Base-by-base conservation (phyloP, 2,888 invertebrate species). In the Diadegma fenestrale region DNA sequence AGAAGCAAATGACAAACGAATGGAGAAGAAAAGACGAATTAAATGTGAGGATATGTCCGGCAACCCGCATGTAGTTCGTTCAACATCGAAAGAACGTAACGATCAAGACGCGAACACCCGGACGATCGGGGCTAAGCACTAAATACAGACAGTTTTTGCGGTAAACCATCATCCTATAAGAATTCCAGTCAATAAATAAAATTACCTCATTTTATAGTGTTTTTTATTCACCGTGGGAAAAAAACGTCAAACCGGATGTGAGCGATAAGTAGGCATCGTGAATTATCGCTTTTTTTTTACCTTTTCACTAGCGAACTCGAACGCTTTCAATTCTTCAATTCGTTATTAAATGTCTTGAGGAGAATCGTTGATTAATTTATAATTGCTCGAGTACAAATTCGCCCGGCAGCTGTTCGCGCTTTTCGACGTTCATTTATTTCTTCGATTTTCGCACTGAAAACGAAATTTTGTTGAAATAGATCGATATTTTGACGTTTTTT, bases 1-100 rank as follows among this genome's bases (percentile, higher is more conserved):
- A 71, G 26, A 58, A 58, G 7, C 54, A 58, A 14, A 14, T 26
- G 54, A 58, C 54, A 58, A 58, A 58, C 14, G 12, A 51, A 51
- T 63, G 45, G 43, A 51, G 37, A 37, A 22, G 69, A 37, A 41
- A 30, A 43, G 26, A 41, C 10, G 51, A 71, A 69, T 58, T 68
- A 83, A 73, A 75, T 54, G n/a, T n/a, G 72, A 54, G 73, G 19
- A 71, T 54, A 64, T 61, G 76, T 84, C 83, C 83, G 83, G 83
- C 41, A 76, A 84, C 83, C 83, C 83, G 83, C 83, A 84, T 83
- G 64, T 68, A 58, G 22, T 48, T 51, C 10, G 26, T 12, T 22
- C n/a, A 58, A 26, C n/a, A 6, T 17, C 33, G 26, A 54, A 66
- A 48, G 54, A 66, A 73, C 19, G 37, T 73, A 80, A 73, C 80